Evolutionary conservation across 2,797 vertebrate genomes (phyloP).

Genomic region (Spinus pinus): DNA sequence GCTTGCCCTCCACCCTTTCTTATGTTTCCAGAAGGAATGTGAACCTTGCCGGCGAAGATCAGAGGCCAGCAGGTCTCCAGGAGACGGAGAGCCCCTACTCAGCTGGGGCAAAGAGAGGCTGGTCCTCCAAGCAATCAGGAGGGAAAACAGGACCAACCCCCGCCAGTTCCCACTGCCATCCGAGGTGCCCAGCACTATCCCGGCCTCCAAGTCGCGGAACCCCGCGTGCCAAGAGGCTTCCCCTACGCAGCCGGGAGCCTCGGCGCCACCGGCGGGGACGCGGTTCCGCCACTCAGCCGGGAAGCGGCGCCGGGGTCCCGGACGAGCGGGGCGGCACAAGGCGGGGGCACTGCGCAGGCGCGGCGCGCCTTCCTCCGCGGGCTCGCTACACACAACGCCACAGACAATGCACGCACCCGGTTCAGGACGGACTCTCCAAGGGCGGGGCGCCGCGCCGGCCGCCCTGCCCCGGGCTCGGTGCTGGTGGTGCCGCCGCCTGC

Average conservation of each 20-base stretch:
- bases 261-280: fast-evolving
- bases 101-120: background rate
- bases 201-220: background rate
- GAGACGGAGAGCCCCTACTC: background rate
- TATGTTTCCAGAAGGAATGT: fast-evolving
- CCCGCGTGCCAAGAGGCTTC: fast-evolving
- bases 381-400: background rate
- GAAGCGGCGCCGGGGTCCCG: background rate
- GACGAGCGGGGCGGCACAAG: background rate
- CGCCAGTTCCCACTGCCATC: fast-evolving
- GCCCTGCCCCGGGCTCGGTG: background rate
- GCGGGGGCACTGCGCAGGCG: background rate
- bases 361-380: background rate
- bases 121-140: background rate
- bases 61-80: background rate
- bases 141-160: background rate
- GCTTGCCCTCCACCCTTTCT: fast-evolving
- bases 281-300: background rate
- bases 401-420: background rate
- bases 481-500: background rate
- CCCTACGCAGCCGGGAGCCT: too few species aligned
- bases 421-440: background rate
- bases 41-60: fast-evolving
- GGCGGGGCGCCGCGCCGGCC: background rate
- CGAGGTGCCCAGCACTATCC: fast-evolving